Percentiles rank a stretch among this genome's conserved stretches.
These are phyloP conservation scores for Paguma larvata DNA, from an alignment of 2,797 vertebrate genomes.

Conservation along the genomic window DNA sequence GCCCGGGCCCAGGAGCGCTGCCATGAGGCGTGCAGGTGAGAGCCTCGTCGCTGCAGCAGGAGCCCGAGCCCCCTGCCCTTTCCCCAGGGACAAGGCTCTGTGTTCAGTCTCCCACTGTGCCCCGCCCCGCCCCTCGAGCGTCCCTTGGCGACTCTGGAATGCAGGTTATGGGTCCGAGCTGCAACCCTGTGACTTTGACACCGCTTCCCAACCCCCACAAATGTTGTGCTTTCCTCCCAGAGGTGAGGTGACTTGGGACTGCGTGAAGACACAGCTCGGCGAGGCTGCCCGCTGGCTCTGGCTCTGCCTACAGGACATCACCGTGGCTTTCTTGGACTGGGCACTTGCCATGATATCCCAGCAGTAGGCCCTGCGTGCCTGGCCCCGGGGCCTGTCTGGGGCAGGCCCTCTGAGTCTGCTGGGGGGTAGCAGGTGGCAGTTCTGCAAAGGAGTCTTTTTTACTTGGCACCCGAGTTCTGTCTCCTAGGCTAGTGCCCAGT, in stretches of 20 bases:
- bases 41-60: background rate
- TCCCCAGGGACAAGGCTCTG: no score
- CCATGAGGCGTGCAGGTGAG: slow-evolving; percentile 95
- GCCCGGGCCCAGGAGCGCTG: slow-evolving; percentile 91
- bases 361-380: slow-evolving; percentile 79
- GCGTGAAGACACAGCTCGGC: slow-evolving; percentile 91
- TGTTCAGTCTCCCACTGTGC: background rate
- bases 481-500: background rate
- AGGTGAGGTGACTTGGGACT: slow-evolving; percentile 92
- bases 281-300: slow-evolving; percentile 93
- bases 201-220: background rate
- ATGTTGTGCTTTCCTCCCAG: slow-evolving; percentile 86
- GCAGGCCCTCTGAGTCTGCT: background rate
- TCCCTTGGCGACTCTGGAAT: background rate
- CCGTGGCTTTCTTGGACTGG: slow-evolving; percentile 93
- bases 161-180: background rate
- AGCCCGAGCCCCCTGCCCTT: background rate
- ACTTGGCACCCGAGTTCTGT: slow-evolving; percentile 64
- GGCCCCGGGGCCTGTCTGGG: background rate
- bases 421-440: slow-evolving; percentile 21
- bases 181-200: background rate
- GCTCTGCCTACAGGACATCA: slow-evolving; percentile 93
- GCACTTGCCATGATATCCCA: slow-evolving; percentile 92
- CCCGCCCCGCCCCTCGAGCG: background rate
- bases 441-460: background rate